Conservation (phyloP, 2,888 invertebrate genomes). For the Bimastos eiseni region DNA sequence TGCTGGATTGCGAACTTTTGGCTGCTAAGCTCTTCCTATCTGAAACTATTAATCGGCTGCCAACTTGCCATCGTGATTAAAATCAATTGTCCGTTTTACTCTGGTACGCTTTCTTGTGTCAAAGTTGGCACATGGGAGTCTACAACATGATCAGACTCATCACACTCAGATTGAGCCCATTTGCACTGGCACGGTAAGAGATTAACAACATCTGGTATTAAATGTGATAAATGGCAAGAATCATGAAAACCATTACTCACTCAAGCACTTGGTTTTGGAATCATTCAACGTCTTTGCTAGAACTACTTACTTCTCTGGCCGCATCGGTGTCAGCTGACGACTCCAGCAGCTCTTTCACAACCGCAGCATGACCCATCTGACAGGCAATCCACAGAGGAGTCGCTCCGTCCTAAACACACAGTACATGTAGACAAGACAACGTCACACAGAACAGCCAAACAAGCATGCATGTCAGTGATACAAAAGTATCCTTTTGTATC, state of each 20-base stretch:
- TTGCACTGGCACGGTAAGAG: too few relatives aligned
- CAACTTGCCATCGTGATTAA: too few relatives aligned
- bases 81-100: too few relatives aligned
- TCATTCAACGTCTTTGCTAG: background rate
- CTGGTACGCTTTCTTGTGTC: too few relatives aligned
- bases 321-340: conserved; percentile 81
- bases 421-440: background rate
- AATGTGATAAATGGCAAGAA: conserved; percentile 2
- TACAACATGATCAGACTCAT: too few relatives aligned
- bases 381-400: conserved; percentile 91
- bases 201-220: background rate
- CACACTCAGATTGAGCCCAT: too few relatives aligned
- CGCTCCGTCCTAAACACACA: conserved; percentile 61
- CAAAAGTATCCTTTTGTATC: too few relatives aligned
- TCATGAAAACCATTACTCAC: background rate
- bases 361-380: conserved; percentile 88
- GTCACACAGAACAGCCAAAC: background rate
- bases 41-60: too few relatives aligned
- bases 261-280: background rate
- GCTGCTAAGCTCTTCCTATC: too few relatives aligned
- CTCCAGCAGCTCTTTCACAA: conserved; percentile 76
- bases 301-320: conserved; percentile 73
- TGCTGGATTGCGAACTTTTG: too few relatives aligned
- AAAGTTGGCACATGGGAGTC: too few relatives aligned
- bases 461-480: too few relatives aligned